Evolutionary conservation across 2,113 vertebrate species (phyloP).

Genomic region (Melanocharis versteri): DNA sequence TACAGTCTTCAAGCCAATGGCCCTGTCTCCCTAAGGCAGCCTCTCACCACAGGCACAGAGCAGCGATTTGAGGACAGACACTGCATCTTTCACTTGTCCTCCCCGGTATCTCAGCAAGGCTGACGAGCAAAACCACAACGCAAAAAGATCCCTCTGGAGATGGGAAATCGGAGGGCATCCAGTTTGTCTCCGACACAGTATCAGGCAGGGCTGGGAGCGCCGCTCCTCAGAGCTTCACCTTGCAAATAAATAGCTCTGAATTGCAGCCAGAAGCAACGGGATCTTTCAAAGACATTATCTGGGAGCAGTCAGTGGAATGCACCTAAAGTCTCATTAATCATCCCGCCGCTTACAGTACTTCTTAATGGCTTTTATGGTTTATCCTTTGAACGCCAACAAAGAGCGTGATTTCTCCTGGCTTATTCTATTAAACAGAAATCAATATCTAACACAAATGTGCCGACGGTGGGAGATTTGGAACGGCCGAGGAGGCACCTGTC

Average conservation of each 20-base stretch:
- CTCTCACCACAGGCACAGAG: background rate
- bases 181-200: conserved; percentile 37
- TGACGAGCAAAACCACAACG: background rate
- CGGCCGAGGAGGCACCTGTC: conserved; percentile 37
- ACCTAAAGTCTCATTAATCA: conserved; percentile 78
- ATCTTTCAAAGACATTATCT: conserved; percentile 81
- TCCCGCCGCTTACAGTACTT: conserved; percentile 69
- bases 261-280: conserved; percentile 71
- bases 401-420: conserved; percentile 74
- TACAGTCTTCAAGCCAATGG: background rate
- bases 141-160: background rate
- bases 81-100: conserved; percentile 6
- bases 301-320: conserved; percentile 70
- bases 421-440: conserved; percentile 82
- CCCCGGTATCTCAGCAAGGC: background rate
- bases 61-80: background rate
- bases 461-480: conserved; percentile 64
- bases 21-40: background rate
- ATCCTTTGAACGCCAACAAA: conserved; percentile 77
- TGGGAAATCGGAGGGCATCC: conserved; percentile 24
- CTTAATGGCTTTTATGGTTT: conserved; percentile 81
- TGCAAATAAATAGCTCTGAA: conserved; percentile 79
- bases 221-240: conserved; percentile 70
- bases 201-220: conserved; percentile 30
- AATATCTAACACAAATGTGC: conserved; percentile 79